These are phyloP conservation scores for Hirtodrosophila histrioides DNA, from an alignment of 2,888 invertebrate species.

Conservation along the genomic window DNA sequence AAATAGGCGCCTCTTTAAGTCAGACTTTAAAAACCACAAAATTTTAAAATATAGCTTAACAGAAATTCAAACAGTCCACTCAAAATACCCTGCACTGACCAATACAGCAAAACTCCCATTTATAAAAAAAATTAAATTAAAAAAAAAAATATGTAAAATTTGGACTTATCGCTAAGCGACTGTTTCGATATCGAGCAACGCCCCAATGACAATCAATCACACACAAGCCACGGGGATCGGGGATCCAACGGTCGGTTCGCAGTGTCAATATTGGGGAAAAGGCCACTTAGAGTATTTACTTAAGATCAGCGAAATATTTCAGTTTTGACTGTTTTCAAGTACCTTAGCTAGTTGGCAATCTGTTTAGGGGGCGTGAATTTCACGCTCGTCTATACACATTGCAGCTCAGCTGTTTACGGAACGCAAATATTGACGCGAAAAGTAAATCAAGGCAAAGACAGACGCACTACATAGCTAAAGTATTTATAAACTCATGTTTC, in stretches of 20 bases:
- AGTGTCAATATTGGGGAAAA: slow-evolving; percentile 46
- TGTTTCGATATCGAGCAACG: slow-evolving; percentile 22
- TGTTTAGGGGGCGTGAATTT: slow-evolving; percentile 66
- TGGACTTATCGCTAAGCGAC: slow-evolving; percentile 35
- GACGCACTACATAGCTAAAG: slow-evolving; percentile 40
- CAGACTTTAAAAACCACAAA: no score
- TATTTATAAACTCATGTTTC: slow-evolving; percentile 21
- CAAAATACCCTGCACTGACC: slow-evolving; percentile 25
- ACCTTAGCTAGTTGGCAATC: slow-evolving; percentile 28
- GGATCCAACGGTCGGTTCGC: slow-evolving; percentile 24
- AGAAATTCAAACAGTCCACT: neutral
- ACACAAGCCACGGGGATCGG: slow-evolving; percentile 20
- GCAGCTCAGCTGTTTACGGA: slow-evolving; percentile 29
- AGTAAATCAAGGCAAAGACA: slow-evolving; percentile 64
- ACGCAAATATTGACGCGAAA: slow-evolving; percentile 56
- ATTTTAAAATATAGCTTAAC: no score
- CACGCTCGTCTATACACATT: slow-evolving; percentile 33
- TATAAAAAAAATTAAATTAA: no score
- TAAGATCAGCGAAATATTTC: slow-evolving; percentile 24
- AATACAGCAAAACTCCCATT: slow-evolving; percentile 9
- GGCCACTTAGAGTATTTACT: slow-evolving; percentile 21
- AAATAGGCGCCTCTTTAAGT: no score
- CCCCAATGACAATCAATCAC: slow-evolving; percentile 29
- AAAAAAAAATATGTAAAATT: slow-evolving; percentile 3
- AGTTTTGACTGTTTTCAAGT: slow-evolving; percentile 15